Evolutionary conservation across 2,888 invertebrate species (phyloP).

Genomic region (Agriopis aurantiaria): DNA sequence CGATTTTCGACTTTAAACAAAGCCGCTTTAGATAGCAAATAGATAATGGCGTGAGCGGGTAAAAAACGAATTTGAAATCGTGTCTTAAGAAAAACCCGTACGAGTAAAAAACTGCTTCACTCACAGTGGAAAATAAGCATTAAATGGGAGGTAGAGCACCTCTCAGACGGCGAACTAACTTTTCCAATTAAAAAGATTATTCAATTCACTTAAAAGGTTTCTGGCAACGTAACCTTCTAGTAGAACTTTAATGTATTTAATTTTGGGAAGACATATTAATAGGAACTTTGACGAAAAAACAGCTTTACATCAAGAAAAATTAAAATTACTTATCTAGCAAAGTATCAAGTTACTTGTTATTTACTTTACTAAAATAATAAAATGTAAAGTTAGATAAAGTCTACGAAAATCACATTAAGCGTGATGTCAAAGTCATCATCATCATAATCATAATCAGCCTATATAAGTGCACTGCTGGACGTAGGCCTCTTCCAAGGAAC

Average conservation of each 20-base stretch:
- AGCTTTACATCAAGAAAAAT: background rate
- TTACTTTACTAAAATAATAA: too few species aligned
- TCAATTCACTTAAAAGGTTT: slow-evolving; percentile 34
- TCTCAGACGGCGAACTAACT: slow-evolving; percentile 1
- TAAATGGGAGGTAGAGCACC: background rate
- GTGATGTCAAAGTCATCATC: too few species aligned
- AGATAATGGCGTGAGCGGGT: too few species aligned
- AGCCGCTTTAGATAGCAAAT: too few species aligned
- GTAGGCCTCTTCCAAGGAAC: too few species aligned
- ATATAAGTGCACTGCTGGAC: too few species aligned
- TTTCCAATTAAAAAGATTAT: slow-evolving; percentile 52
- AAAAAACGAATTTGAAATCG: too few species aligned
- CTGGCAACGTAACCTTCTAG: slow-evolving; percentile 30
- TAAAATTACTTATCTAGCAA: background rate
- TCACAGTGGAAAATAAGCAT: background rate
- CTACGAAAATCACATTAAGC: too few species aligned
- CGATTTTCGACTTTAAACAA: too few species aligned
- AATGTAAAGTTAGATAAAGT: too few species aligned
- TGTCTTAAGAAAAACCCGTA: too few species aligned
- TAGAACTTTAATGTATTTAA: slow-evolving; percentile 17
- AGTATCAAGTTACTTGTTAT: background rate
- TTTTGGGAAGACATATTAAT: slow-evolving; percentile 10
- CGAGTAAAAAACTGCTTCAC: background rate
- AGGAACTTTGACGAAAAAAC: background rate
- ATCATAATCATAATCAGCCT: too few species aligned